Evolutionary conservation across 1,140 invertebrate genomes (phyloP).

Genomic region (Drosophila arizonae): DNA sequence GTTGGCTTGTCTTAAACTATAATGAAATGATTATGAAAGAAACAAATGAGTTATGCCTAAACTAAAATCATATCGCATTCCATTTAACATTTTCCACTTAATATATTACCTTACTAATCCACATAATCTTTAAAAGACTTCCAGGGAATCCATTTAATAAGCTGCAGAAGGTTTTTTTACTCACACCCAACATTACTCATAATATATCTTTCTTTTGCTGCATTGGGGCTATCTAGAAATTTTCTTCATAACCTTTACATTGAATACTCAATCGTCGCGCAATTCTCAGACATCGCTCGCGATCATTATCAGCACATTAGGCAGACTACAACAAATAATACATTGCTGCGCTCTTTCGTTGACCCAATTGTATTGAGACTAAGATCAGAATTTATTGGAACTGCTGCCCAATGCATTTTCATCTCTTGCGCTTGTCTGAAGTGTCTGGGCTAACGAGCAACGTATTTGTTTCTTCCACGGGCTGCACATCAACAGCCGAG

Average conservation of each 20-base stretch:
- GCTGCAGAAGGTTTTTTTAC: slow-evolving; percentile 9
- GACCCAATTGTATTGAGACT: slow-evolving; percentile 31
- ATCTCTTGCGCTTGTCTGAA: slow-evolving; percentile 66
- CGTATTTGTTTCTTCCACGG: slow-evolving; percentile 65
- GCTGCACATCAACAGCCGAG: slow-evolving; percentile 50
- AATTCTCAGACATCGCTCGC: slow-evolving; percentile 25
- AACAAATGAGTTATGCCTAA: background rate
- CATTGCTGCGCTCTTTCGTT: slow-evolving; percentile 34
- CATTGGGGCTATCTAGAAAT: background rate
- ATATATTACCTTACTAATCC: background rate
- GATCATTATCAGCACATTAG: slow-evolving; percentile 35
- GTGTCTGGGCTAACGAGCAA: slow-evolving; percentile 74
- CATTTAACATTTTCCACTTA: slow-evolving; percentile 7
- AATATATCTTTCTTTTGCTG: background rate
- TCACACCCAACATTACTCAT: background rate
- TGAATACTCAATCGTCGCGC: slow-evolving; percentile 34
- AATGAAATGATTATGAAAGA: background rate
- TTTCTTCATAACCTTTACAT: slow-evolving; percentile 11
- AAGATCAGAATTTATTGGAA: slow-evolving; percentile 38
- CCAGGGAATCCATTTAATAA: background rate
- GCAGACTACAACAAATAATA: slow-evolving; percentile 7
- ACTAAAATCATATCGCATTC: background rate
- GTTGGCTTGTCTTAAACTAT: too few species aligned
- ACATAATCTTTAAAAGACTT: slow-evolving; percentile 11
- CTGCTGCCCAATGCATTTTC: slow-evolving; percentile 41